phyloP scores from a whole-genome alignment of 1,140 invertebrate species.

The Dendrolimus punctatus region DNA sequence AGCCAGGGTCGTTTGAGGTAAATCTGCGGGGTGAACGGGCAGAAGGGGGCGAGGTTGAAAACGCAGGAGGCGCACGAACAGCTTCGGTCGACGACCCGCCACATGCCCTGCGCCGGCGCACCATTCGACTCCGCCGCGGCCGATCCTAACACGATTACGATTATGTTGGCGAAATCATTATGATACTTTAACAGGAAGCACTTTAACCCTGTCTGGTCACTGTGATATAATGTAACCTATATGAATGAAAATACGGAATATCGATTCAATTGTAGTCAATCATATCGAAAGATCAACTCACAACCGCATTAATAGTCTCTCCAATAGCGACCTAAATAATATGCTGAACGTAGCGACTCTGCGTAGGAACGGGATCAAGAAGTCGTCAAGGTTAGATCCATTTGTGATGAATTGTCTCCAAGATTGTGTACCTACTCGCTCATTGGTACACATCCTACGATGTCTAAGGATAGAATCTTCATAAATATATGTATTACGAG shows the following conservation, averaged over 20 bases:
- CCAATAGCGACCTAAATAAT: constrained; percentile 41
- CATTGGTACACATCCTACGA: constrained; percentile 15
- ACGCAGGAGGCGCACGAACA: constrained; percentile 56
- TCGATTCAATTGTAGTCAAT: neutral
- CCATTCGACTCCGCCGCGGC: constrained; percentile 49
- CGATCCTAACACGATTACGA: constrained; percentile 44
- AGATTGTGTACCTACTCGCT: constrained; percentile 27
- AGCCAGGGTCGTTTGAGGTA: constrained; percentile 46
- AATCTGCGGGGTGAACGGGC: constrained; percentile 29
- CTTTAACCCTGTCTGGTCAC: neutral
- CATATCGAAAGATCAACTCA: neutral
- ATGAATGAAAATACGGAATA: neutral
- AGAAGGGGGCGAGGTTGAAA: constrained; percentile 40
- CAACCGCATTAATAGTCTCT: constrained; percentile 20
- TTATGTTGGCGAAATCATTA: constrained; percentile 31
- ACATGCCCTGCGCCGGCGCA: constrained; percentile 56
- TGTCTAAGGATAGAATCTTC: constrained; percentile 6
- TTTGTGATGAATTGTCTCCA: constrained; percentile 56
- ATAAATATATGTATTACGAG: constrained; percentile 7
- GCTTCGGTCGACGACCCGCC: constrained; percentile 62
- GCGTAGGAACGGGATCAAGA: constrained; percentile 62
- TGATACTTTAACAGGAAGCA: neutral
- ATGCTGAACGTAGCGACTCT: constrained; percentile 39
- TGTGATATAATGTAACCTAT: too few species aligned
- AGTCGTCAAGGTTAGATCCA: constrained; percentile 64